Evolutionary conservation across 2,113 vertebrate genomes (phyloP).

Genomic region (Halcyon senegalensis): DNA sequence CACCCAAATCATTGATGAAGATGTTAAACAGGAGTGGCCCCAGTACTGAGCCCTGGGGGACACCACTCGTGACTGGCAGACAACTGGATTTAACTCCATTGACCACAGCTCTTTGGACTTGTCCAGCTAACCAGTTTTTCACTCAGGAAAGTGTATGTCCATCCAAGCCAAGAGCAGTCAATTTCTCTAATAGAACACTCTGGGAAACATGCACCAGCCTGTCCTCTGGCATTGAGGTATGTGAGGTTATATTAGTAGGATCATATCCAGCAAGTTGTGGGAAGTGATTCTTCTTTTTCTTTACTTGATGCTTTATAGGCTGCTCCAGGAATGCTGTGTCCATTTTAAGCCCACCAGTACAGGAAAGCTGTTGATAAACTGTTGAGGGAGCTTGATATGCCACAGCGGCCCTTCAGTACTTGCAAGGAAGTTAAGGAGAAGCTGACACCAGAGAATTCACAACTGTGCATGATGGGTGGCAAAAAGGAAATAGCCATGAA

Average conservation of each 20-base stretch:
- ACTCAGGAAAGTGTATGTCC: too few relatives aligned
- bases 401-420: not conserved
- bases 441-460: not conserved
- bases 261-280: not conserved
- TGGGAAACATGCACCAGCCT: not conserved
- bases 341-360: not conserved
- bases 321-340: not conserved
- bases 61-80: too few relatives aligned
- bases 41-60: too few relatives aligned
- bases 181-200: too few relatives aligned
- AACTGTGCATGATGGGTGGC: fast-evolving
- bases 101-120: too few relatives aligned
- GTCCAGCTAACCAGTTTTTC: too few relatives aligned
- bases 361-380: not conserved
- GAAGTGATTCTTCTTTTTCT: not conserved
- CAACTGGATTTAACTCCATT: too few relatives aligned
- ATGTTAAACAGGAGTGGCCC: too few relatives aligned
- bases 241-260: not conserved
- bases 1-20: too few relatives aligned
- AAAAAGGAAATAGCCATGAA: not conserved
- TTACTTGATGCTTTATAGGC: not conserved
- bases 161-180: too few relatives aligned
- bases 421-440: not conserved
- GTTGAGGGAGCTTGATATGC: not conserved
- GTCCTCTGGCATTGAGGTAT: not conserved